Base-by-base conservation (phyloP, 2,888 invertebrate genomes). In the Pyrrhopygopsis socrates region DNA sequence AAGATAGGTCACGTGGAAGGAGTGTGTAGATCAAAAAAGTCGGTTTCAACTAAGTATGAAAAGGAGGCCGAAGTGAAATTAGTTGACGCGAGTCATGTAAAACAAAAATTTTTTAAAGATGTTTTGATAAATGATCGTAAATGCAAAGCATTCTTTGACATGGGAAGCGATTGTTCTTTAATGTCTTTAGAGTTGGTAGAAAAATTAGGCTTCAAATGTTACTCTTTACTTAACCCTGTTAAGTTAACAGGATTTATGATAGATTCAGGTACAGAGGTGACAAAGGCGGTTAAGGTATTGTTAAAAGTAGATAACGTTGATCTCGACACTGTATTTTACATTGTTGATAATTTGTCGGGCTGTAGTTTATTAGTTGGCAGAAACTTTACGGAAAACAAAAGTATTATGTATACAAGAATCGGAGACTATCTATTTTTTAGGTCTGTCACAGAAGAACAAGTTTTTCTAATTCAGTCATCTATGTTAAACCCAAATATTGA, bases 81-180 rank as follows among this genome's bases (percentile, higher is more conserved):
- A 29, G 76, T 91, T 11, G 38, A 5, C 24, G 45, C 54, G 18
- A 29, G 54, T 13, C 67, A 70, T 22, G 29, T 38, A 2, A 89
- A 89, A 79, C 60, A 90, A 78, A 90, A 89, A 54, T 89, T 90
- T 79, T 82, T 68, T 78, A 92, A 92, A 75, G 22, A 74, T 9
- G 79, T 90, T 13, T 45, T 24, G 3, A 9, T 91, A 22, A 84
- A 89, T 65, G 22, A 50, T 58, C 65, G 34, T 81, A 67, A 84
- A 54, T 80, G 80, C 30, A 41, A 77, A 20, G 88, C 85, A 65
- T 92, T 92, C 54, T 68, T 92, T 75, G 88, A 91, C 63, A 91
- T 87, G 89, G 91, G 91, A 13, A 91, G 91, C 58, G 81, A 83
- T 65, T 91, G 92, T 41, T 90, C 90, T 2, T 30, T 92, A 20